A percentile compares a stretch with the other conserved stretches of the same genome.
These are phyloP conservation scores for Falco novaeseelandiae DNA, from an alignment of 2,797 vertebrate genomes.

Conservation along the genomic window DNA sequence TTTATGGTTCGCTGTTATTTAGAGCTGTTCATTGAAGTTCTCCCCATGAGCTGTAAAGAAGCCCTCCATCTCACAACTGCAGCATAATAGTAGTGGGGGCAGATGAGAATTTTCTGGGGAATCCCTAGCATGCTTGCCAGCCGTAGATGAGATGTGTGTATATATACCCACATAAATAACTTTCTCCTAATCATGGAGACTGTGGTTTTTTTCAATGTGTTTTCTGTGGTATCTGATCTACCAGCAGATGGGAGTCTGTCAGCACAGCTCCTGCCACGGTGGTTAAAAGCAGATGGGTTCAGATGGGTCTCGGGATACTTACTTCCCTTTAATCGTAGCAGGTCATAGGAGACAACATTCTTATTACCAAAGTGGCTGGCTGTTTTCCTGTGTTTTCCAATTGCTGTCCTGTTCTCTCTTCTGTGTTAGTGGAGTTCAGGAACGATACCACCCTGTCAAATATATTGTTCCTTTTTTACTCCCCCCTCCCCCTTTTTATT, in stretches of 20 bases:
- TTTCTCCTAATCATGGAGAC: neutral
- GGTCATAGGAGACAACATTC: neutral
- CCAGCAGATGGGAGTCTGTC: conserved; percentile 48
- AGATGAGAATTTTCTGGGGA: neutral
- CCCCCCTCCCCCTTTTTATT: neutral
- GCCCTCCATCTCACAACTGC: neutral
- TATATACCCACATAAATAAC: neutral
- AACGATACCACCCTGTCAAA: neutral
- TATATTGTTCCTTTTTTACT: neutral
- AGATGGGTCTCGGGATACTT: neutral
- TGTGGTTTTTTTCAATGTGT: neutral
- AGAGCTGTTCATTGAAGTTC: neutral
- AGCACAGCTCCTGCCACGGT: neutral
- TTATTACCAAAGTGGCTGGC: neutral
- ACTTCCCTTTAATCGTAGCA: neutral
- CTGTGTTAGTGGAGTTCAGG: neutral
- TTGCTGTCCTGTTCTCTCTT: neutral
- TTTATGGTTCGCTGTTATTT: neutral
- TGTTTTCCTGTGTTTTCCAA: neutral
- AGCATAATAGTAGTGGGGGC: neutral
- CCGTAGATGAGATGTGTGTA: neutral
- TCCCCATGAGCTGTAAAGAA: neutral
- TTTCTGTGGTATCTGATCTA: conserved; percentile 28
- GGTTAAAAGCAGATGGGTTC: neutral
- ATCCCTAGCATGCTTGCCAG: neutral